A percentile compares a stretch with the other conserved stretches of the same genome.
Conservation (phyloP, 2,113 vertebrate species). For the rabbit (Oryctolagus cuniculus) region DNA sequence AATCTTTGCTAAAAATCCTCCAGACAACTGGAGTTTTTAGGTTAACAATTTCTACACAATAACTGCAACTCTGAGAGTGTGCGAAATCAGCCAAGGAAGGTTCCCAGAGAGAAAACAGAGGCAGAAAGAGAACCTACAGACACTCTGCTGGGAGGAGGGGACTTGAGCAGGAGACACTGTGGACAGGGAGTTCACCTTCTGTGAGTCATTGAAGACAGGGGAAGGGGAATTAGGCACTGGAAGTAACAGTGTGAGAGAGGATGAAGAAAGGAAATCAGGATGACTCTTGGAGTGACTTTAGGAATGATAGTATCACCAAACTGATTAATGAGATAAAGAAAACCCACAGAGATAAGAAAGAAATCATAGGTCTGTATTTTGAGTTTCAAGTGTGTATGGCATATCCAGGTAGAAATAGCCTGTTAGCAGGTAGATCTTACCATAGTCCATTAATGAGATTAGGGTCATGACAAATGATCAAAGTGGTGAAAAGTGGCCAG, state of each 20-base stretch:
- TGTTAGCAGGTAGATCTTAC: not conserved
- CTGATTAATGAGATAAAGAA: not conserved
- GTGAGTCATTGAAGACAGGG: not conserved
- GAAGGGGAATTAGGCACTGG: not conserved
- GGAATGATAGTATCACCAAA: not conserved
- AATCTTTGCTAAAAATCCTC: not conserved
- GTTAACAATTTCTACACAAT: not conserved
- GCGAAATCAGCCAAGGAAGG: not conserved
- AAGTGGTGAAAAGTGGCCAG: not conserved
- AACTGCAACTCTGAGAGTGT: not conserved
- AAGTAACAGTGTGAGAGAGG: not conserved
- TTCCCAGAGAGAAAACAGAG: not conserved
- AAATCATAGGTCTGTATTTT: not conserved
- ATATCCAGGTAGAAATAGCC: not conserved
- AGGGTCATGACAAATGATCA: not conserved
- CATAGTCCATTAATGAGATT: not conserved
- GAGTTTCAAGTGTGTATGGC: not conserved
- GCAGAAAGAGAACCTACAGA: not conserved
- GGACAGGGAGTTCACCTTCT: not conserved
- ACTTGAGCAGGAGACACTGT: not conserved
- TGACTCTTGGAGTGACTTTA: not conserved
- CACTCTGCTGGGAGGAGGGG: not conserved
- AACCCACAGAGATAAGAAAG: not conserved
- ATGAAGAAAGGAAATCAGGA: not conserved
- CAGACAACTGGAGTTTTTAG: not conserved